Evolutionary conservation across 2,797 vertebrate genomes (phyloP), one percentile per base, ranked within the genome.

Genomic region (Antennarius maculatus): DNA sequence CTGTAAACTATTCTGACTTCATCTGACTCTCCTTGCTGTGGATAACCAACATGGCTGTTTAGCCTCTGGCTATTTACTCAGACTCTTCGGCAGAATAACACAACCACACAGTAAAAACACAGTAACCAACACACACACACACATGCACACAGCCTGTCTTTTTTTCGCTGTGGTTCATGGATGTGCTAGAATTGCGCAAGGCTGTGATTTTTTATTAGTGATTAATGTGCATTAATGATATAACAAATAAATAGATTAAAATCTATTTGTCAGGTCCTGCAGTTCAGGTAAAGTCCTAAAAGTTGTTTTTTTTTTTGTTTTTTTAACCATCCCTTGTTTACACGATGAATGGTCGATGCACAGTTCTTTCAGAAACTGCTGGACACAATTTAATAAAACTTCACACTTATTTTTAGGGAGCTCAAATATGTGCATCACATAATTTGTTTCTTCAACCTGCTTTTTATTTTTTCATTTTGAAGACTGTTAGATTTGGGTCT

Each of bases 21-120:
- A 34, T 34, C 87, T 69, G 81, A 60, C 64, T 77, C 51, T 14
- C 69, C n/a, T 5, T 41, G 18, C 64, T 51, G 69, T 79, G 76
- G 84, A 88, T 89, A 87, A 88, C 77, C 46, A 76, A 76, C 42
- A 89, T 80, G 83, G 76, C 50, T 82, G 72, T 84, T 88, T 57
- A 83, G 79, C 84, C 78, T 54, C 61, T 23, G 66, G 82, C 75
- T 66, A 37, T 84, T 54, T 81, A 74, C 74, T 77, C 70, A 47
- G 73, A 39, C 7, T 69, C 75, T 87, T 85, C 86, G 81, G 76
- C 66, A 74, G 42, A 12, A 16, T 42, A 50, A 54, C 64, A 54
- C 61, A 72, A 17, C 50, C 46, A 4, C 67, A 49, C 18, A 29
- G 1, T 39, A 29, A 42, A 12, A 28, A 59, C 37, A 8, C 10